Conservation (phyloP, 1,140 invertebrate species). For the Leptonema lineaticorne region DNA sequence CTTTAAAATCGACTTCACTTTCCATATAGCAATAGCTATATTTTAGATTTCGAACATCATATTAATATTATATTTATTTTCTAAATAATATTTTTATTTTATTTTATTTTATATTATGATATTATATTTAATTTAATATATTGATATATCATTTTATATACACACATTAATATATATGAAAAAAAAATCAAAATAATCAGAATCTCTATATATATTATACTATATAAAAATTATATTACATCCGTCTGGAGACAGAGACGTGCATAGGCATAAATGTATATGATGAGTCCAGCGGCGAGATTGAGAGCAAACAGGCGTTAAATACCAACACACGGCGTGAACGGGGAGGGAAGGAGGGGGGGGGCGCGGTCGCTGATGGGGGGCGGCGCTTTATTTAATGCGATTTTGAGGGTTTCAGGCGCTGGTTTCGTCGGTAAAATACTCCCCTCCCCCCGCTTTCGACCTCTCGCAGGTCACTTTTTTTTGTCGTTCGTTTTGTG, state of each 20-base stretch:
- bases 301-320: conserved; percentile 59
- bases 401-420: neutral
- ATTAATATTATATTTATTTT: too few species aligned
- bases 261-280: neutral
- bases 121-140: too few species aligned
- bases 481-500: neutral
- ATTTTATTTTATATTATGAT: too few species aligned
- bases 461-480: neutral
- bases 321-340: conserved; percentile 48
- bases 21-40: neutral
- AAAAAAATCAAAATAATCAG: too few species aligned
- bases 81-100: too few species aligned
- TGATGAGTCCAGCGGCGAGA: conserved; percentile 44
- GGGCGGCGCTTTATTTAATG: neutral
- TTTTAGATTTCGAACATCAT: too few species aligned
- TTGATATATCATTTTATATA: too few species aligned
- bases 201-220: too few species aligned
- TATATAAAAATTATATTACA: too few species aligned
- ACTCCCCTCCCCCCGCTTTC: neutral
- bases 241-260: neutral
- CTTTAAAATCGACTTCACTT: neutral
- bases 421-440: neutral
- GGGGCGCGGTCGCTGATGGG: neutral
- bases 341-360: neutral
- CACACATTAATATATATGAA: too few species aligned